A percentile compares a stretch with the other conserved stretches of the same genome.
These are phyloP conservation scores for Conger conger DNA, from an alignment of 2,113 vertebrate species.

Conservation along the genomic window DNA sequence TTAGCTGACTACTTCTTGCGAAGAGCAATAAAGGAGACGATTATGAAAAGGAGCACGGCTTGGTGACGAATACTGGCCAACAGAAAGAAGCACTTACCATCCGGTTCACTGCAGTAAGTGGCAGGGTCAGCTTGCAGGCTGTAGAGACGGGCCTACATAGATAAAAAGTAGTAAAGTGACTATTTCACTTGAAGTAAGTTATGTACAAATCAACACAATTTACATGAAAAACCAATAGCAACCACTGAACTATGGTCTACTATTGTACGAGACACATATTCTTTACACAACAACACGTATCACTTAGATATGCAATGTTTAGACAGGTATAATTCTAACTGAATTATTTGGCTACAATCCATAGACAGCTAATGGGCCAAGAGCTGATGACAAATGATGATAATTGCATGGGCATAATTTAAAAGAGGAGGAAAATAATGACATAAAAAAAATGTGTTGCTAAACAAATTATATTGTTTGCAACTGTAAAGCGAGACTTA, in stretches of 20 bases:
- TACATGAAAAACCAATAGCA: background rate
- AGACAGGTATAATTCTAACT: too few relatives aligned
- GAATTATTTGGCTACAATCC: too few relatives aligned
- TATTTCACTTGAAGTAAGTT: background rate
- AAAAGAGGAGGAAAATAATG: too few relatives aligned
- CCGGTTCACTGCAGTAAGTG: slow-evolving; percentile 97
- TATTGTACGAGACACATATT: too few relatives aligned
- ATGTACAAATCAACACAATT: background rate
- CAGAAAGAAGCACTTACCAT: slow-evolving; percentile 67
- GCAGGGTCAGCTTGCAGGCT: slow-evolving; percentile 94
- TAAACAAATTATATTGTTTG: background rate
- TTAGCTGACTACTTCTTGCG: background rate
- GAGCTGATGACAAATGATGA: too few relatives aligned
- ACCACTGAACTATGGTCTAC: background rate
- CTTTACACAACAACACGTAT: background rate
- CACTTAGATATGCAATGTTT: background rate
- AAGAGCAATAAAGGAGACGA: background rate
- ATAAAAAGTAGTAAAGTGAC: slow-evolving; percentile 2
- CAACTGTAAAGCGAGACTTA: slow-evolving; percentile 45
- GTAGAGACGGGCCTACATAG: slow-evolving; percentile 88
- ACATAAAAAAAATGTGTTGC: background rate
- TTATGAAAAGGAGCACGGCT: background rate
- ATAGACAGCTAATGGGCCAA: too few relatives aligned
- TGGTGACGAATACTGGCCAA: background rate
- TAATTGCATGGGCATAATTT: too few relatives aligned